Percentiles rank a stretch among this genome's conserved stretches.
These are phyloP conservation scores for Panthera leo DNA, from an alignment of 2,113 vertebrate genomes.

Conservation along the genomic window DNA sequence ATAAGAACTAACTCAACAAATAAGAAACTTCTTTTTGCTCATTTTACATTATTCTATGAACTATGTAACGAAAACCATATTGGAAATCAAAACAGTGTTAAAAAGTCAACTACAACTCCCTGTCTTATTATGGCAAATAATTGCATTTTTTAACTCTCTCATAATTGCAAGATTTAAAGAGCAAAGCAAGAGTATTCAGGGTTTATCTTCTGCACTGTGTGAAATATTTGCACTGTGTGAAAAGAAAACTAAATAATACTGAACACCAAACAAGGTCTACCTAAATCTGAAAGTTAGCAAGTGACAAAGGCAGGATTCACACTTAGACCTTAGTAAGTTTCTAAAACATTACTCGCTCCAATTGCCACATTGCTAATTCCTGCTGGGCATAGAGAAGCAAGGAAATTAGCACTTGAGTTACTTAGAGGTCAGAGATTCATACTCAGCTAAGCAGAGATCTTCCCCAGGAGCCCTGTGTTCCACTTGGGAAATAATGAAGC, in stretches of 20 bases:
- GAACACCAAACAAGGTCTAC: background rate
- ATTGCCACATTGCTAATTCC: background rate
- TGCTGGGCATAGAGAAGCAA: background rate
- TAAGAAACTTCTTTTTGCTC: background rate
- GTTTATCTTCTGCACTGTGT: background rate
- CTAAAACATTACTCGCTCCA: background rate
- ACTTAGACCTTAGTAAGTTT: background rate
- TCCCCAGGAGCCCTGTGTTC: background rate
- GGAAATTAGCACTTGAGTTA: background rate
- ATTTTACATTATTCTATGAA: constrained; percentile 20
- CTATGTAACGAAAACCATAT: background rate
- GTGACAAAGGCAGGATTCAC: background rate
- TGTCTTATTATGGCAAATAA: background rate
- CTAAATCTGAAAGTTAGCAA: background rate
- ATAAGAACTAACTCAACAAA: constrained; percentile 15
- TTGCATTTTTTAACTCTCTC: background rate
- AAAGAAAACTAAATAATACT: background rate
- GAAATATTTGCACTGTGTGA: background rate
- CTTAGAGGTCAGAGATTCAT: background rate
- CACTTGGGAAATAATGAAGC: constrained; percentile 28
- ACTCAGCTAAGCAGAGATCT: background rate
- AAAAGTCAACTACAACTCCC: background rate
- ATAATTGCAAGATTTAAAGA: constrained; percentile 3
- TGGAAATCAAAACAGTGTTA: constrained; percentile 24
- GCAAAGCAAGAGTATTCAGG: background rate